Evolutionary conservation across 2,113 vertebrate species (phyloP).

Genomic region (Cinclus mexicanus): DNA sequence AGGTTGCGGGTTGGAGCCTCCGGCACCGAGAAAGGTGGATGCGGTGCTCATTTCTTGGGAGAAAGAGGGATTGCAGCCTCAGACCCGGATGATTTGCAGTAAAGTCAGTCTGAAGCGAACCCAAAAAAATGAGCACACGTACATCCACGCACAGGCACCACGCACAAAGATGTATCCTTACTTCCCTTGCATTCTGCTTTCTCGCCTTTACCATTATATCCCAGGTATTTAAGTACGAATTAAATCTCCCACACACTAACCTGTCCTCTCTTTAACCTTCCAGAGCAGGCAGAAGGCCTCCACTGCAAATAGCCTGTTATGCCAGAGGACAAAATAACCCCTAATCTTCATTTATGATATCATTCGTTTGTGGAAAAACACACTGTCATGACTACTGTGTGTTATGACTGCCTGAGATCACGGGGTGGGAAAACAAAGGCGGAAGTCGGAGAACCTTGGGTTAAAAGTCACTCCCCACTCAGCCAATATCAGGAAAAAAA

Average conservation of each 20-base stretch:
- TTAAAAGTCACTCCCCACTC: constrained; percentile 6
- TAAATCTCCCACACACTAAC: constrained; percentile 44
- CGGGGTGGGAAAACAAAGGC: neutral
- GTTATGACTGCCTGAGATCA: constrained; percentile 14
- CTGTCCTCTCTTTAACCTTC: constrained; percentile 42
- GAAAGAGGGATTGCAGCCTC: neutral
- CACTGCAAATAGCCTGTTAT: neutral
- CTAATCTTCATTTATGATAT: constrained; percentile 22
- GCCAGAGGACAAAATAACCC: neutral
- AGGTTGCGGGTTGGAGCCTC: neutral
- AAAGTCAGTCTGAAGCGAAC: neutral
- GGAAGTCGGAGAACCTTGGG: neutral
- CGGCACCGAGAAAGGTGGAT: neutral
- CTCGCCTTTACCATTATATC: neutral
- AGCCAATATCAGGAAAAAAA: neutral
- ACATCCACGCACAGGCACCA: constrained; percentile 5
- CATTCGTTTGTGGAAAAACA: constrained; percentile 14
- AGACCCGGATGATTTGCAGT: neutral
- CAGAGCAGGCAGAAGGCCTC: neutral
- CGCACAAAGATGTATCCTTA: neutral
- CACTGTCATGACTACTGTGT: neutral
- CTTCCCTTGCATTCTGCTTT: neutral
- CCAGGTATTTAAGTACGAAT: constrained; percentile 1
- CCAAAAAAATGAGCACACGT: neutral
- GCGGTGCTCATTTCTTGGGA: neutral